phyloP scores from a whole-genome alignment of 1,140 invertebrate species.

The Tetraneura akinire region DNA sequence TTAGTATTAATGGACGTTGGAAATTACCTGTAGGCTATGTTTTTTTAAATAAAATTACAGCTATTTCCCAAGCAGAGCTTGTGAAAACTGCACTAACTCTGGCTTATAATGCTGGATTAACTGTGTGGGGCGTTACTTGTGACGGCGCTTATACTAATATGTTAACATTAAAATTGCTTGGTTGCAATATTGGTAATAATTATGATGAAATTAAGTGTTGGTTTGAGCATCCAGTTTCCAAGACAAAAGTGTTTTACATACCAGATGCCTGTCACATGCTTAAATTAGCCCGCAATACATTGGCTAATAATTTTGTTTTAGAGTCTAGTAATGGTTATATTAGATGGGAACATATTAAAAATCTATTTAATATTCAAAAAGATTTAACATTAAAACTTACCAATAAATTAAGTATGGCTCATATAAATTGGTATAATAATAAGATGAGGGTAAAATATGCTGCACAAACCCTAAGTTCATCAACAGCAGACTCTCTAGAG shows the following conservation, averaged over 20 bases:
- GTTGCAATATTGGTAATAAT: neutral
- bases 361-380: neutral
- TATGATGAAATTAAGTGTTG: neutral
- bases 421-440: neutral
- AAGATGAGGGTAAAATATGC: neutral
- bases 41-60: constrained; percentile 14
- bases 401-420: neutral
- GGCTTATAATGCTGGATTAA: neutral
- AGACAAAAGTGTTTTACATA: neutral
- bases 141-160: neutral
- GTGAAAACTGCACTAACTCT: neutral
- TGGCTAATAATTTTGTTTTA: neutral
- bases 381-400: neutral
- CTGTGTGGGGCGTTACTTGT: neutral
- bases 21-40: neutral
- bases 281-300: neutral
- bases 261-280: neutral
- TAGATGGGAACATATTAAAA: neutral
- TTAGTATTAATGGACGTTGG: neutral
- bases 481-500: neutral
- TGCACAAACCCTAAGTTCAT: neutral
- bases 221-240: neutral
- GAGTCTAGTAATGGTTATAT: neutral
- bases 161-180: neutral
- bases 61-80: neutral